phyloP scores from a whole-genome alignment of 2,113 vertebrate species.

The Sporophila hypoxantha region DNA sequence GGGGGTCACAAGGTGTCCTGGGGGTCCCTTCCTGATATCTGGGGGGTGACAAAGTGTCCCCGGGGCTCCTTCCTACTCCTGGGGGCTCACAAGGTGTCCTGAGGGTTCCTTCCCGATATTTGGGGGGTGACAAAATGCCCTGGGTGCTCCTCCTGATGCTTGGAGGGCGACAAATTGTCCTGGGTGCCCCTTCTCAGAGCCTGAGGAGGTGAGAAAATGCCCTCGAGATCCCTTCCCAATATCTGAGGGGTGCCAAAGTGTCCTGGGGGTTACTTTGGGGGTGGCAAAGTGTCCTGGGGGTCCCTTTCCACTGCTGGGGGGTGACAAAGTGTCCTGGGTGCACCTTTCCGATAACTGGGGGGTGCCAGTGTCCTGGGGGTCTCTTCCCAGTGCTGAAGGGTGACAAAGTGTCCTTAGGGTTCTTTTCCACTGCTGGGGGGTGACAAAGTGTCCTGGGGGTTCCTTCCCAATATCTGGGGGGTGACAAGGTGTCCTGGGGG shows the following conservation, averaged over 20 bases:
- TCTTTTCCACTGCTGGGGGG: neutral
- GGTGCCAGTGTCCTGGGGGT: neutral
- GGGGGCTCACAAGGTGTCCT: neutral
- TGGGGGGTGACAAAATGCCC: too few species aligned
- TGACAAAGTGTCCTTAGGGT: neutral
- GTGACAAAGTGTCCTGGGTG: neutral
- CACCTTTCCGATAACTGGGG: fast-evolving
- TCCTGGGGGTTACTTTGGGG: neutral
- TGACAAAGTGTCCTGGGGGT: neutral
- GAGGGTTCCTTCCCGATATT: fast-evolving
- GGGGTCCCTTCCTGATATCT: too few species aligned
- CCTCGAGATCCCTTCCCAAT: fast-evolving
- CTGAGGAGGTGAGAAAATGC: too few species aligned
- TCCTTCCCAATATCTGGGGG: too few species aligned
- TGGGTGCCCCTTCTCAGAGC: too few species aligned
- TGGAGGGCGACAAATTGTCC: neutral
- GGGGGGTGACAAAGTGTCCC: neutral
- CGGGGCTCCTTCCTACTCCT: fast-evolving
- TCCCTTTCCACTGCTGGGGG: too few species aligned
- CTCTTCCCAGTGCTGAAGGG: too few species aligned
- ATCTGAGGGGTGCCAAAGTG: fast-evolving
- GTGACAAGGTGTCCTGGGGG: too few species aligned
- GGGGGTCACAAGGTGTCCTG: too few species aligned
- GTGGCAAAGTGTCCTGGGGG: too few species aligned
- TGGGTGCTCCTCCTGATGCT: fast-evolving